A percentile compares a stretch with the other conserved stretches of the same genome.
Evolutionary conservation across 1,140 invertebrate genomes (phyloP).

Genomic region (Drosophila gunungcola): DNA sequence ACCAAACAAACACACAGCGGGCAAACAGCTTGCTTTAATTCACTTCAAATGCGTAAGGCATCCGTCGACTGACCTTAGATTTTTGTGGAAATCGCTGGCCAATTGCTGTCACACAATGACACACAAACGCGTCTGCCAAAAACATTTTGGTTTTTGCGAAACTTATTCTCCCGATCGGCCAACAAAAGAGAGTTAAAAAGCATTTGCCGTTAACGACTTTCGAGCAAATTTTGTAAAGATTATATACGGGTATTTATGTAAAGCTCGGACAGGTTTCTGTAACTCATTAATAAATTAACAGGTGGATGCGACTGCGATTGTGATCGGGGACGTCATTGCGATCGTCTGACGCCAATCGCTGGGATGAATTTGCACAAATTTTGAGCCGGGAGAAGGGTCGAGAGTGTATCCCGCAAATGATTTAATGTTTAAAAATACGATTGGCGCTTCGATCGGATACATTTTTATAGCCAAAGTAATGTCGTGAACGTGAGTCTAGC

Average conservation of each 20-base stretch:
- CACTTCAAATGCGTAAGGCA: slow-evolving; percentile 26
- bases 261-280: slow-evolving; percentile 46
- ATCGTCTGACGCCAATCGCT: slow-evolving; percentile 15
- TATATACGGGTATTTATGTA: slow-evolving; percentile 34
- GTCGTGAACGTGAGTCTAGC: slow-evolving; percentile 7
- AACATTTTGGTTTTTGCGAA: slow-evolving; percentile 50
- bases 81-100: slow-evolving; percentile 16
- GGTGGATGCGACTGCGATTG: slow-evolving; percentile 30
- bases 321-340: slow-evolving; percentile 26
- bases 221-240: slow-evolving; percentile 35
- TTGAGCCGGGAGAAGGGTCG: not conserved
- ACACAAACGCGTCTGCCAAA: slow-evolving; percentile 17
- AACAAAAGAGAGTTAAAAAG: slow-evolving; percentile 33
- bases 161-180: slow-evolving; percentile 30
- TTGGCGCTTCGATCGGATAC: slow-evolving; percentile 41
- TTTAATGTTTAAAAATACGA: slow-evolving; percentile 76
- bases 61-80: slow-evolving; percentile 37
- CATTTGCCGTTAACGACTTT: slow-evolving; percentile 53
- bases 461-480: slow-evolving; percentile 24
- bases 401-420: slow-evolving; percentile 35
- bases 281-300: slow-evolving; percentile 65
- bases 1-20: slow-evolving; percentile 28
- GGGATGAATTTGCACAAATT: slow-evolving; percentile 37
- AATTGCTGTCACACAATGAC: slow-evolving; percentile 29
- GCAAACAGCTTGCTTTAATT: slow-evolving; percentile 2